Evolutionary conservation across 64 coral and sea anemone species (phyloP).

Genomic region (Pocillopora verrucosa): DNA sequence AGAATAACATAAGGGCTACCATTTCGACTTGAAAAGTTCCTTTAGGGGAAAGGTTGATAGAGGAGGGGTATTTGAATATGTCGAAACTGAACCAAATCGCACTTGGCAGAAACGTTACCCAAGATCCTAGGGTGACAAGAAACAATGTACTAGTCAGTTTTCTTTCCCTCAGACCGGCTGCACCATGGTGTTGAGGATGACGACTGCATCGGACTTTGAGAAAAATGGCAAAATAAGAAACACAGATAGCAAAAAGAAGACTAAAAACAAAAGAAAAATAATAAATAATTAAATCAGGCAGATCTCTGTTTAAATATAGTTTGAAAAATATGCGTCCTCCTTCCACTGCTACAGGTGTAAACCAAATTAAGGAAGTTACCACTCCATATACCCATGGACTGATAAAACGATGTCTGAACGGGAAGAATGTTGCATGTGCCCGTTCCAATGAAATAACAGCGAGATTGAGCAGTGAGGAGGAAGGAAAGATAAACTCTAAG

Average conservation of each 20-base stretch:
- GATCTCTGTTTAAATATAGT: background rate
- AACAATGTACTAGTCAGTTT: constrained; percentile 21
- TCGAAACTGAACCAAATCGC: background rate
- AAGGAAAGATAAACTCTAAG: background rate
- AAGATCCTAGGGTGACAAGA: background rate
- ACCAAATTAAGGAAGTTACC: background rate
- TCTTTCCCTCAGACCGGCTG: background rate
- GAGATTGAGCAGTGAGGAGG: background rate
- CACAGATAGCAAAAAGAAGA: background rate
- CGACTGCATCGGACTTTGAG: background rate
- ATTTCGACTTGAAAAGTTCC: background rate
- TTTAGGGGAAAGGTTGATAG: background rate
- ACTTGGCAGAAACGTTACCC: background rate
- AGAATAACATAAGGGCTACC: background rate
- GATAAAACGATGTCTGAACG: background rate
- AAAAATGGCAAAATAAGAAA: background rate
- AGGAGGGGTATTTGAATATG: background rate
- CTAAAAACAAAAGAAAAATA: background rate
- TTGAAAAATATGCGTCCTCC: background rate
- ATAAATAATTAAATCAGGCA: background rate
- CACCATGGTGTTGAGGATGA: background rate
- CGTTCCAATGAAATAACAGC: background rate
- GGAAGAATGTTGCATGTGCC: background rate
- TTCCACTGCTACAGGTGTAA: background rate
- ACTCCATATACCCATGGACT: background rate